Evolutionary conservation across 2,888 invertebrate genomes (phyloP).

Genomic region (Drosophila lacicola): DNA sequence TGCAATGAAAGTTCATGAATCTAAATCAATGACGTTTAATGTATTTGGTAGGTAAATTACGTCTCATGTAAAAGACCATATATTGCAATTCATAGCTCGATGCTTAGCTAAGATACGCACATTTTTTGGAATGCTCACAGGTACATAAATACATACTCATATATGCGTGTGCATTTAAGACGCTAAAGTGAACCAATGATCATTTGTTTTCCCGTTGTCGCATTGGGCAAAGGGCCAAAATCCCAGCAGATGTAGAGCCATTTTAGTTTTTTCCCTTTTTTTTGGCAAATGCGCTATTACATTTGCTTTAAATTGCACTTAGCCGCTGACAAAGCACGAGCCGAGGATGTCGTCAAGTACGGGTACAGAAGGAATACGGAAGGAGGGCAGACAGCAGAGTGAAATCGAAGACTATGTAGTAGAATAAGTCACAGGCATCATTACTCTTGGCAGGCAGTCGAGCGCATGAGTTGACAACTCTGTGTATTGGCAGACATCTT

Average conservation of each 20-base stretch:
- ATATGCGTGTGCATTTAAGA: slow-evolving; percentile 10
- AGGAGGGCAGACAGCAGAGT: slow-evolving; percentile 7
- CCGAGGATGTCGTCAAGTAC: slow-evolving; percentile 3
- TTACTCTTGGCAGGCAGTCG: slow-evolving; percentile 69
- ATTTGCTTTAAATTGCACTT: slow-evolving; percentile 75
- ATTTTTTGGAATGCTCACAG: background rate
- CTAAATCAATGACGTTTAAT: slow-evolving; percentile 33
- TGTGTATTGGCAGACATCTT: slow-evolving; percentile 69
- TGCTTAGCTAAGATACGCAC: no score
- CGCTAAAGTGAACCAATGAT: slow-evolving; percentile 49
- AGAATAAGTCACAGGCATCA: slow-evolving; percentile 53
- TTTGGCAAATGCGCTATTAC: slow-evolving; percentile 57
- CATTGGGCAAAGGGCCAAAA: slow-evolving; percentile 20
- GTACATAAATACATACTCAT: background rate
- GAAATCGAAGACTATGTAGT: slow-evolving; percentile 6
- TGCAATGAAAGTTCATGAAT: slow-evolving; percentile 26
- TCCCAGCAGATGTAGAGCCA: slow-evolving; percentile 28
- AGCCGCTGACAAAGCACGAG: slow-evolving; percentile 72
- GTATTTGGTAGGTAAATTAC: slow-evolving; percentile 5
- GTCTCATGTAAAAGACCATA: background rate
- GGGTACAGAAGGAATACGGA: background rate
- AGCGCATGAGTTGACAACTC: slow-evolving; percentile 73
- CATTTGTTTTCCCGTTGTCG: slow-evolving; percentile 45
- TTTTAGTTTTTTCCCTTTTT: slow-evolving; percentile 2
- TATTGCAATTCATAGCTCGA: background rate